These are phyloP conservation scores for Scaptomyza tumidula DNA, from an alignment of 2,888 invertebrate species.

Conservation along the genomic window DNA sequence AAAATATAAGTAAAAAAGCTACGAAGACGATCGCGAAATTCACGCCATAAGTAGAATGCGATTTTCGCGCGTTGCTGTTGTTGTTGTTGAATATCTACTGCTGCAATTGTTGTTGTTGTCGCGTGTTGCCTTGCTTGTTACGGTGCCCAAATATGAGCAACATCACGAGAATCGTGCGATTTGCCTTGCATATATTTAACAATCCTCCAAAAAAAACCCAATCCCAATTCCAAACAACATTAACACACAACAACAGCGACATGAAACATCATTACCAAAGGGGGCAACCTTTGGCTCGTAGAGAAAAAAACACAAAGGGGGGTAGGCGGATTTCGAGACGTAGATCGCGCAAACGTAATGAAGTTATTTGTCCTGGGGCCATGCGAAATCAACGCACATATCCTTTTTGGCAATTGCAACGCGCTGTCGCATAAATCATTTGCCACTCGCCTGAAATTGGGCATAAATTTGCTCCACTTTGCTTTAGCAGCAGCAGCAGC, in stretches of 20 bases:
- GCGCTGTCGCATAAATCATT: constrained; percentile 79
- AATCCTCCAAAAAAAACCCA: constrained; percentile 53
- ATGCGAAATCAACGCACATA: constrained; percentile 78
- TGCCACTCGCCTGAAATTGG: constrained; percentile 79
- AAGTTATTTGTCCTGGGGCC: constrained; percentile 80
- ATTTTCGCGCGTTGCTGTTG: constrained; percentile 71
- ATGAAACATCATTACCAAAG: constrained; percentile 69
- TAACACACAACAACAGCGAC: constrained; percentile 42
- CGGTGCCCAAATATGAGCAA: constrained; percentile 83
- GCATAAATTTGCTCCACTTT: constrained; percentile 80
- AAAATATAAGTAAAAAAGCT: constrained; percentile 13
- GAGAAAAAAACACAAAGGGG: not conserved
- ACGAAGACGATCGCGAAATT: constrained; percentile 70
- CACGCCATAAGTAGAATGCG: constrained; percentile 81
- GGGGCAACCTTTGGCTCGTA: constrained; percentile 39
- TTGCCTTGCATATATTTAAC: constrained; percentile 81
- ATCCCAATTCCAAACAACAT: constrained; percentile 45
- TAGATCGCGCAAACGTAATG: constrained; percentile 55
- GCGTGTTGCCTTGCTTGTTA: constrained; percentile 77
- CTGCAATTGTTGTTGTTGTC: constrained; percentile 57
- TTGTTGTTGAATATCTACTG: constrained; percentile 20
- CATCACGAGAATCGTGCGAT: constrained; percentile 83
- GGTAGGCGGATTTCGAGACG: not conserved
- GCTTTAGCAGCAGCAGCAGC: constrained; percentile 15
- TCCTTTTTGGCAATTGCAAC: constrained; percentile 80